Evolutionary conservation across 2,888 invertebrate genomes (phyloP), one percentile per base, ranked within the genome.

Genomic region (Drosophila subquinaria): DNA sequence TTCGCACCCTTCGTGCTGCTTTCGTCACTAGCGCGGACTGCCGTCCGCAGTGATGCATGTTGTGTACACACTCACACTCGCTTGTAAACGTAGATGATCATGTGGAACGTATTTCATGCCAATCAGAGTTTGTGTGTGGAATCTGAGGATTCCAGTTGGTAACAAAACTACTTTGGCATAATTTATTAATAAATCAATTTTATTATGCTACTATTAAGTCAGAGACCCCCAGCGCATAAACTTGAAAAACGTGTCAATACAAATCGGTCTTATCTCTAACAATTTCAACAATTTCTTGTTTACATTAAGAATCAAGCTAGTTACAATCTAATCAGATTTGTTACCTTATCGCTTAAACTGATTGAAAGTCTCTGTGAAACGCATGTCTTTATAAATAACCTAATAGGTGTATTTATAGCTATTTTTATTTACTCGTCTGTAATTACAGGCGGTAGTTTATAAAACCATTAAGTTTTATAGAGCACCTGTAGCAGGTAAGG

Each of bases 291-390:
- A 48, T 33, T 42, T 1, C 15, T 40, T 45, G 52, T 15, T 36
- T 36, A 38, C 27, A 27, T 15, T 43, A n/a, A 62, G 8, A 62
- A 36, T 23, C 11, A 45, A 2, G 35, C n/a, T 43, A 45, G 45
- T 33, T 43, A 51, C 23, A 10, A 20, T 6, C 50, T 60, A 52
- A 69, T 60, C 70, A 53, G n/a, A 36, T 42, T 65, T 35, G 20
- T 4, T 42, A 15, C 2, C 68, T 69, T 69, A 61, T 69, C 61
- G 36, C 23, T 48, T 36, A n/a, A 23, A 47, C n/a, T 27, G 5
- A 13, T 17, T 56, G 30, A 11, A 43, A 20, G 10, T 8, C 47
- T 4, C n/a, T 36, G 23, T 40, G 17, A 48, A 48, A 23, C 40
- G 43, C 20, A 43, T 23, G 11, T 6, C 20, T 45, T 6, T 45